Evolutionary conservation across 2,797 vertebrate species (phyloP).

Genomic region (Coilia nasus): DNA sequence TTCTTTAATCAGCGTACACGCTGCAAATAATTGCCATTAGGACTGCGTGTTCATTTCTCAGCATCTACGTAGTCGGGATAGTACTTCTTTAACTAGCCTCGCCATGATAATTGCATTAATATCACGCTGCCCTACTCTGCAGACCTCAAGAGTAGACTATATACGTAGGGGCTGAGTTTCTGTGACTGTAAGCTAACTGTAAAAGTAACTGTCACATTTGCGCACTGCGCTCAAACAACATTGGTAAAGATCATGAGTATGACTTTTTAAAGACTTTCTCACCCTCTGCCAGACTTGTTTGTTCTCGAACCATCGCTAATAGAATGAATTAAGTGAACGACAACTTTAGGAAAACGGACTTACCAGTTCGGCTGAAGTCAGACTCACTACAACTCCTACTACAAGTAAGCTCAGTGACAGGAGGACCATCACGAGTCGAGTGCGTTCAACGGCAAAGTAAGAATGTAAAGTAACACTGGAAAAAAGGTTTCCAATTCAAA

Average conservation of each 20-base stretch:
- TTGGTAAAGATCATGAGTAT: not conserved
- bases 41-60: not conserved
- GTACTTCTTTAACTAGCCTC: not conserved
- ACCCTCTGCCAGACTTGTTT: not conserved
- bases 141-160: not conserved
- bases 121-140: not conserved
- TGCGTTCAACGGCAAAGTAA: constrained; percentile 46
- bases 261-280: not conserved
- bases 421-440: constrained; percentile 85
- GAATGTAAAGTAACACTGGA: constrained; percentile 50
- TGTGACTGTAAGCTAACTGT: not conserved
- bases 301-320: not conserved
- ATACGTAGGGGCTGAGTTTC: not conserved
- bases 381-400: constrained; percentile 71
- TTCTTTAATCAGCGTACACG: not conserved
- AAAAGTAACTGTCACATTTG: constrained; percentile 1
- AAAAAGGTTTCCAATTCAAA: constrained; percentile 48
- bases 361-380: constrained; percentile 86
- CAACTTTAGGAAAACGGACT: constrained; percentile 59
- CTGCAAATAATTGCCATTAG: not conserved
- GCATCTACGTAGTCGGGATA: not conserved
- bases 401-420: constrained; percentile 81
- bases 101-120: not conserved
- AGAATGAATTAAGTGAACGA: constrained; percentile 29
- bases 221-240: not conserved